phyloP scores from a whole-genome alignment of 2,797 vertebrate genomes.

The Malurus splendens region DNA sequence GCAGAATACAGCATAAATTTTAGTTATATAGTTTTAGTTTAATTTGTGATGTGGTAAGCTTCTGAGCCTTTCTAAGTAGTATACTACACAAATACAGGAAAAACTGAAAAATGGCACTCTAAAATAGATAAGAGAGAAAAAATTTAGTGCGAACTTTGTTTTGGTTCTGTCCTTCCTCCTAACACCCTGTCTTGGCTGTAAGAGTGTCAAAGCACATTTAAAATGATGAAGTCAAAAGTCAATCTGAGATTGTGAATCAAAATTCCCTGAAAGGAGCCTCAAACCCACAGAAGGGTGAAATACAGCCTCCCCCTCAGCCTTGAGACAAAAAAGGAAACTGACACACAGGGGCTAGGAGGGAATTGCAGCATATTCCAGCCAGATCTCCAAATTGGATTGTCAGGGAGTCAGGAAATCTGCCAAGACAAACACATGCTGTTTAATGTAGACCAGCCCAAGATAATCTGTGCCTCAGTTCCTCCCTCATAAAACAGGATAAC shows the following conservation, averaged over 20 bases:
- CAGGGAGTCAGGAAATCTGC: conserved; percentile 30
- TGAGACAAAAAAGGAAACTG: not conserved
- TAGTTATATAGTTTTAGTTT: not conserved
- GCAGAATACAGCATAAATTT: not conserved
- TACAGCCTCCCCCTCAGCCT: not conserved
- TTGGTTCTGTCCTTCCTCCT: not conserved
- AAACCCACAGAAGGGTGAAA: not conserved
- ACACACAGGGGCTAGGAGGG: not conserved
- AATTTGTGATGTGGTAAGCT: not conserved
- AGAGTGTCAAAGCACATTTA: not conserved
- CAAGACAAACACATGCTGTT: conserved; percentile 20
- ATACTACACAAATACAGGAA: not conserved
- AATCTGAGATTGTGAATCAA: not conserved
- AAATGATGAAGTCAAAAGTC: not conserved
- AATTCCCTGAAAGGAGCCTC: not conserved
- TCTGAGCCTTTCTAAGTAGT: not conserved
- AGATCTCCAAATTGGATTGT: not conserved
- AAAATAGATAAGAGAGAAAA: not conserved
- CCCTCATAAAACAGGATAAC: not conserved
- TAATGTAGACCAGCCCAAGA: not conserved
- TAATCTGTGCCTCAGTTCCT: conserved; percentile 4
- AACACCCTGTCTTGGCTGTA: not conserved
- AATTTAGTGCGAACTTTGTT: not conserved
- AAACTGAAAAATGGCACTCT: not conserved
- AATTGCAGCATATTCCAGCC: not conserved